Conservation (phyloP, 2,888 invertebrate species). For the Drosophila setosimentum region DNA sequence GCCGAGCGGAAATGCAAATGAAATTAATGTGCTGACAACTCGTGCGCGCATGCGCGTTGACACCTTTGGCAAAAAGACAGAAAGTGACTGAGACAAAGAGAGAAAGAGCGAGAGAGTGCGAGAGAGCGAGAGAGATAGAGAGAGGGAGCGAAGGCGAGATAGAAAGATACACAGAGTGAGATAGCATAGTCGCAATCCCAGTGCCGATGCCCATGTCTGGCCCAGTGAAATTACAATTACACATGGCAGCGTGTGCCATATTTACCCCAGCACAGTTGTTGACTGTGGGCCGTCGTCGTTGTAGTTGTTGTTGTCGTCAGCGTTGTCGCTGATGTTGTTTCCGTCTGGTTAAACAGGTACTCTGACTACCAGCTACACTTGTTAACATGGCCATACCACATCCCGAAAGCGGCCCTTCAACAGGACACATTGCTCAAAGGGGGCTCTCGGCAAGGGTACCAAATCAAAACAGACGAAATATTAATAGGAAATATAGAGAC, state of each 20-base stretch:
- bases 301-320: conserved; percentile 33
- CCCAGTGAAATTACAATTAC: conserved; percentile 76
- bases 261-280: conserved; percentile 48
- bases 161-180: conserved; percentile 8
- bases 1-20: conserved; percentile 81
- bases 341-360: conserved; percentile 79
- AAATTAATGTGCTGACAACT: conserved; percentile 80
- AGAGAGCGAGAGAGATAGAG: neutral
- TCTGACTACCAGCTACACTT: conserved; percentile 75
- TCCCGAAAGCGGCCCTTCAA: conserved; percentile 46
- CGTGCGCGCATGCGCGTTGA: conserved; percentile 80
- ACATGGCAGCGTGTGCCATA: conserved; percentile 76
- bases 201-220: conserved; percentile 32
- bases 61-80: conserved; percentile 62
- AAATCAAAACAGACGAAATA: neutral
- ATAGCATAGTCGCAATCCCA: conserved; percentile 18
- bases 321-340: conserved; percentile 61
- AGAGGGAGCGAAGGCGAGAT: neutral
- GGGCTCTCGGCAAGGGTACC: no score
- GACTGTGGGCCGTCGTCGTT: conserved; percentile 63
- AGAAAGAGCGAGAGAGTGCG: neutral
- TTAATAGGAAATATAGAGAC: neutral
- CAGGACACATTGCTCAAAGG: conserved; percentile 3
- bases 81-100: conserved; percentile 21
- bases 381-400: conserved; percentile 65